Evolutionary conservation across 2,797 vertebrate species (phyloP), one percentile per base, ranked within the genome.

Genomic region (Spheniscus humboldti): DNA sequence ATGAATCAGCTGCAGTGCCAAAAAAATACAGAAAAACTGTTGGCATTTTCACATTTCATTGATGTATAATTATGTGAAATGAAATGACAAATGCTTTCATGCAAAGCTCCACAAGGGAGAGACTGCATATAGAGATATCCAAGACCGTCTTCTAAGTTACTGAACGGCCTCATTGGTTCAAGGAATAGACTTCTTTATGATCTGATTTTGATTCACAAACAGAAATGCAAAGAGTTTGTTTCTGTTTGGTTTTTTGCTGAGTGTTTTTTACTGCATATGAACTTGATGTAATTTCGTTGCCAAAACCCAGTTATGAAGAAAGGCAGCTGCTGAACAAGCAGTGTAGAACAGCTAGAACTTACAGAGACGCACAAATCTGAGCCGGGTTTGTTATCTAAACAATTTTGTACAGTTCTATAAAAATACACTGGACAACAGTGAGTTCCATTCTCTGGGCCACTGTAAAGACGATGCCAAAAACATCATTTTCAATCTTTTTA

Each of bases 61-160:
- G 33, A 66, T 75, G 68, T 47, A 86, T 84, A 96, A 86, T 88
- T 75, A 86, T 13, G 27, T 69, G 62, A 92, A 95, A 88, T 88
- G 55, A 73, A 93, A 93, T 76, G 33, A 79, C 77, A 95, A 89
- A 93, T 78, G 48, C 62, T 90, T 92, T 72, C 50, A 55, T 18
- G 76, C 28, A 94, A 88, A 94, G n/a, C 62, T 84, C 41, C 79
- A 28, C 66, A 72, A 62, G 11, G 50, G 41, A 95, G 33, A 88
- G 17, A 80, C 18, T 75, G 79, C 48, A 41, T 53, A 62, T 10
- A 83, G 78, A 50, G 66, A 64, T 35, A 92, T 48, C 45, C 76
- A 75, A 83, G 30, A 71, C 30, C 4, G 1, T 57, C 76, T 68
- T 83, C 56, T 50, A 80, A 94, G 33, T 57, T 88, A 67, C 45